Base-by-base conservation (phyloP, 1,140 invertebrate species). In the Adoxophyes honmai region DNA sequence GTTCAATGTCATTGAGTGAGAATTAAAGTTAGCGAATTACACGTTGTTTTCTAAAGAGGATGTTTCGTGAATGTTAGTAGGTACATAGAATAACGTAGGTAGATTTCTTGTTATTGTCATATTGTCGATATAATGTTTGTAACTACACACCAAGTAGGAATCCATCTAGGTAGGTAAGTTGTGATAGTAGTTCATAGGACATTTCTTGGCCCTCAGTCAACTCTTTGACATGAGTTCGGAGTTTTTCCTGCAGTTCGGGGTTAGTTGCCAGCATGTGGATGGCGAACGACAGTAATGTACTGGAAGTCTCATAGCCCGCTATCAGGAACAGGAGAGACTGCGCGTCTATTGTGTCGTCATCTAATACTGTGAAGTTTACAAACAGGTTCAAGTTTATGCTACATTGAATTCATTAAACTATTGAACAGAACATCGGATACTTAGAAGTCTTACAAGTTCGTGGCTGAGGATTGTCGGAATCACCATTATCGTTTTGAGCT, bases 231-330 rank as follows among this genome's bases (percentile, higher is more conserved):
- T 95, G 93, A 35, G 88, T 66, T 4, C 91, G 64, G 1, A 93
- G 68, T 59, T 89, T 90, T 0, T 91, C 78, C 68, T 95, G 94
- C 9, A 93, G 61, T 0, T 93, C 91, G 0, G 91, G 91, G 64
- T 92, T 78, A 9, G 89, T 77, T 0, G 93, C 92, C 55, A 95
- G 73, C 11, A 89, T 82, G 63, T 92, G 92, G 0, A 91, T 73
- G 1, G 90, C 86, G 60, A 92, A 93, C 0, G 90, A 87, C 16
- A 89, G 64, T 1, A 92, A 74, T 1, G 90, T 86, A 57, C 90
- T 91, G 0, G 90, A 86, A 0, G 91, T 90, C 52, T 88, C 86
- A 44, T 89, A 87, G 0, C 91, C 91, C 9, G 90, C 90, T 53
- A 91, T 68, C 0, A 91, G 72, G 65, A 90, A 90, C 6, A 88